These are phyloP conservation scores for Mesoclemmys tuberculata DNA, from an alignment of 2,113 vertebrate species.

Conservation along the genomic window DNA sequence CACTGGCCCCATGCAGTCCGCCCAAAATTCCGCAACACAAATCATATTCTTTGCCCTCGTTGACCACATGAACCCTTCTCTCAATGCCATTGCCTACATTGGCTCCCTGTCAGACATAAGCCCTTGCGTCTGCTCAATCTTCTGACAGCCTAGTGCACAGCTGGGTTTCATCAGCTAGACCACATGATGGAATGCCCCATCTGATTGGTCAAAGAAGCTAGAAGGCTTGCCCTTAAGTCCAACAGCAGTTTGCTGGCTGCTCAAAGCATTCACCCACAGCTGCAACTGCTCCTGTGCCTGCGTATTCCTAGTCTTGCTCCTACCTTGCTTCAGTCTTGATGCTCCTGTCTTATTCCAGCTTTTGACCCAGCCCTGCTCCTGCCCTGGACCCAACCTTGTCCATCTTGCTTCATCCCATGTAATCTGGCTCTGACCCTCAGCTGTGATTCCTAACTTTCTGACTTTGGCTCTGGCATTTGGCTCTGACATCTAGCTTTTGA, in stretches of 20 bases:
- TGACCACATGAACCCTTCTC: background rate
- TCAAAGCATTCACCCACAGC: too few species aligned
- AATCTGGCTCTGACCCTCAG: background rate
- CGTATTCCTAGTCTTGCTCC: background rate
- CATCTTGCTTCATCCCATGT: background rate
- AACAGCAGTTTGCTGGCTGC: background rate
- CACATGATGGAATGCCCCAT: too few species aligned
- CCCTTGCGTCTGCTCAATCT: background rate
- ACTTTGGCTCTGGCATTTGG: too few species aligned
- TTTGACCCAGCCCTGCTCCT: background rate
- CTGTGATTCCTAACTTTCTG: background rate
- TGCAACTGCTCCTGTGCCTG: background rate
- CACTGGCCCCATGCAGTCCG: background rate
- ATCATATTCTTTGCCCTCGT: background rate
- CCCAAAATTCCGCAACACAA: background rate
- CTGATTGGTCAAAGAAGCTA: background rate
- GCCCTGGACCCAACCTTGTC: too few species aligned
- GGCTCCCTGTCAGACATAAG: background rate
- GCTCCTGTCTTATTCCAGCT: background rate
- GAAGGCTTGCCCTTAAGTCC: background rate
- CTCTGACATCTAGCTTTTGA: background rate
- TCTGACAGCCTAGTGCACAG: background rate
- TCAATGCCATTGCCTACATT: background rate
- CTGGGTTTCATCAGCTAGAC: background rate
- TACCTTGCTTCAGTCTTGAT: too few species aligned